A percentile compares a stretch with the other conserved stretches of the same genome.
These are phyloP conservation scores for Pristis pectinata DNA, from an alignment of 2,797 vertebrate genomes.

Conservation along the genomic window DNA sequence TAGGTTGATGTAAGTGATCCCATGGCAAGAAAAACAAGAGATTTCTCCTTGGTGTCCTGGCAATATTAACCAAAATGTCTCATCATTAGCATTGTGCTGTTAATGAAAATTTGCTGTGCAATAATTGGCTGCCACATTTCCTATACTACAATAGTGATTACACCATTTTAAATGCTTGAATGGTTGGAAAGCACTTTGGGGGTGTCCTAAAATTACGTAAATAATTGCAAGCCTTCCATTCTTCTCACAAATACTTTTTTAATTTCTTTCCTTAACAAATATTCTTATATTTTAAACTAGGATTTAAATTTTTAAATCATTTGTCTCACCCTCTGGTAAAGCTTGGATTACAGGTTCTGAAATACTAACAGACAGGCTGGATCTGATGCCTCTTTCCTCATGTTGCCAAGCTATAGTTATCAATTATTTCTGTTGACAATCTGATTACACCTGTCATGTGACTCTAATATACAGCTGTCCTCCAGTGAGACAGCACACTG, in stretches of 20 bases:
- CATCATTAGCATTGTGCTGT: background rate
- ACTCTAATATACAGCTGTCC: background rate
- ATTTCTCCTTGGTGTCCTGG: background rate
- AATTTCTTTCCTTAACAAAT: background rate
- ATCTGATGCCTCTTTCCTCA: background rate
- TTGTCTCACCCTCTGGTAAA: background rate
- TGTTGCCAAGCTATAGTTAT: background rate
- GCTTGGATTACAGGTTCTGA: background rate
- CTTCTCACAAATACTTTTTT: background rate
- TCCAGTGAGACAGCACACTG: background rate
- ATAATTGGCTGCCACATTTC: background rate
- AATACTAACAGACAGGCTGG: background rate
- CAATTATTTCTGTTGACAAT: constrained; percentile 7
- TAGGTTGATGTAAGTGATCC: background rate
- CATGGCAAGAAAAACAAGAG: background rate
- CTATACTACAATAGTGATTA: background rate
- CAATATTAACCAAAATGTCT: background rate
- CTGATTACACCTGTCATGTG: background rate
- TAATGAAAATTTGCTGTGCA: background rate
- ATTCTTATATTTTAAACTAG: background rate
- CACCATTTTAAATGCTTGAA: background rate
- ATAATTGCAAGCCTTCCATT: background rate
- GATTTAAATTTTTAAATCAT: background rate
- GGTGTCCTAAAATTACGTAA: background rate
- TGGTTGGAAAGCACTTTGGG: background rate